These are phyloP conservation scores for Euspilapteryx auroguttella DNA, from an alignment of 2,888 invertebrate species.

Conservation along the genomic window DNA sequence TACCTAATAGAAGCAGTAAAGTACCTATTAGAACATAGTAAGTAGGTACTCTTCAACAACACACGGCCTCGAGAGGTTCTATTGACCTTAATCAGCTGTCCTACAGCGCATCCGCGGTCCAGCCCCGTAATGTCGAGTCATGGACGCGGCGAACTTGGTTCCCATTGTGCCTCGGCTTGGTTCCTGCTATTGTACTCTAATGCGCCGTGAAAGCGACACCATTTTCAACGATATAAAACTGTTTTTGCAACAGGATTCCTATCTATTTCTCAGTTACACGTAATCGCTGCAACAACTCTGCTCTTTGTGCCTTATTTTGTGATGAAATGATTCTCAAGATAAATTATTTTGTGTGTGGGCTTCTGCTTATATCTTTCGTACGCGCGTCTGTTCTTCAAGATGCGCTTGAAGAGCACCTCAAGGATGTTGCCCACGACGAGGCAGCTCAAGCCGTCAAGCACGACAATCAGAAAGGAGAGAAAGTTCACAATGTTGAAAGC, in stretches of 20 bases:
- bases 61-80: no score
- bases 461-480: conserved; percentile 47
- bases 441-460: conserved; percentile 37
- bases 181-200: conserved; percentile 57
- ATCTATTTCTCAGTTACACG: conserved; percentile 25
- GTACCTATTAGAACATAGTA: no score
- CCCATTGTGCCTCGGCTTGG: conserved; percentile 42
- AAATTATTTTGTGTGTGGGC: conserved; percentile 22
- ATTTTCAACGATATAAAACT: conserved; percentile 45
- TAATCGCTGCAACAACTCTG: conserved; percentile 16
- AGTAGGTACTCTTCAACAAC: no score
- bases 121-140: conserved; percentile 39
- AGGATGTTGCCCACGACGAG: conserved; percentile 41
- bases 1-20: no score
- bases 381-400: no score
- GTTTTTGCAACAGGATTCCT: conserved; percentile 22
- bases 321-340: conserved; percentile 33
- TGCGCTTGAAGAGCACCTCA: conserved; percentile 46
- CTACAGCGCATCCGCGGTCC: no score
- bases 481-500: conserved; percentile 41
- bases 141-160: conserved; percentile 23
- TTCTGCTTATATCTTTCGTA: no score
- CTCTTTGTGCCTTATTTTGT: no score
- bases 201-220: conserved; percentile 43
- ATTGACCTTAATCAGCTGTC: no score